Evolutionary conservation across 2,888 invertebrate species (phyloP), one percentile per base, ranked within the genome.

Genomic region (Darwinula stevensoni): DNA sequence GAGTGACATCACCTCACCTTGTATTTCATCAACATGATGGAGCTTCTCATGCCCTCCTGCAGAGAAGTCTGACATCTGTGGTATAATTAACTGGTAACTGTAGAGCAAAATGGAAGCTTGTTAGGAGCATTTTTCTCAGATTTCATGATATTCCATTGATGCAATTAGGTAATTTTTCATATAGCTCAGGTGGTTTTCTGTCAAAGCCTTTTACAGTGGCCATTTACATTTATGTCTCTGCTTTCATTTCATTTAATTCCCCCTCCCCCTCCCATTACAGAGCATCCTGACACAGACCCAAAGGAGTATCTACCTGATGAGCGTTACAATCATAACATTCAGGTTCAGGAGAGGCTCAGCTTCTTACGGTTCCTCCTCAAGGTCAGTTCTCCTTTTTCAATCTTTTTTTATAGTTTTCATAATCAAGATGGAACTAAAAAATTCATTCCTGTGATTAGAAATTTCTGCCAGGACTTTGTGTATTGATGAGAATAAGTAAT

Each of bases 261-360:
- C 9, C 9, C 22, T 29, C 35, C 35, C 31, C 17, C 37, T 38
- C 36, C 32, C 38, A 36, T 52, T 52, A 18, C 50, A 66, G 70
- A 65, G 43, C 64, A 69, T 47, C 66, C 71, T 14, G 66, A 15
- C 13, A 57, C 74, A 36, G 76, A 82, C 44, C 72, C 78, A 13
- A 45, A 44, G 13, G 43, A 45, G 26, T 51, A 54, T 32, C 42
- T 48, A 16, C 52, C 51, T 16, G 88, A 88, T 47, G 73, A 75
- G 14, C 62, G 88, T 40, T 91, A 84, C 52, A 74, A 75, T 43
- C 91, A 91, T 50, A 63, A 69, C 33, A 64, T 73, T 42, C 88
- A 91, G 58, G 82, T 91, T 35, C 75, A 82, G 47, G 88, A 88
- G 52, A 63, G 91, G 43, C 62, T 88, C 37, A 76, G 76, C 57